Evolutionary conservation across 2,888 invertebrate genomes (phyloP).

Genomic region (Drosophila meridionalis): DNA sequence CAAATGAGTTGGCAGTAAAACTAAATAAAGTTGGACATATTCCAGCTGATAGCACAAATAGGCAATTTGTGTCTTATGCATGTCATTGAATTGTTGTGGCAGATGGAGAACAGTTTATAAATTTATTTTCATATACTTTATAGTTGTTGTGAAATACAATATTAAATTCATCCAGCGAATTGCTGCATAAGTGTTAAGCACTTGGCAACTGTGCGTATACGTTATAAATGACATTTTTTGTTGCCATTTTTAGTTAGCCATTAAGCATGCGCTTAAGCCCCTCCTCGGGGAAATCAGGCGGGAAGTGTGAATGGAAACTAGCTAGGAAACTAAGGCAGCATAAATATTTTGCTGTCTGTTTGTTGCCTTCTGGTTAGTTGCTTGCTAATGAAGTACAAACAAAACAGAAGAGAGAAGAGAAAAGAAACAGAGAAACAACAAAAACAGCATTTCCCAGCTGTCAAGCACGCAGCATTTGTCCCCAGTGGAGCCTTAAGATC

Average conservation of each 20-base stretch:
- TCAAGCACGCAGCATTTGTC: constrained; percentile 18
- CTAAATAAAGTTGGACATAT: constrained; percentile 48
- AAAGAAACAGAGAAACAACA: constrained; percentile 17
- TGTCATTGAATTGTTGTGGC: constrained; percentile 11
- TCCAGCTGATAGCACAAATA: constrained; percentile 56
- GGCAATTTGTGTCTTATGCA: constrained; percentile 23
- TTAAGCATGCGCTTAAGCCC: constrained; percentile 28
- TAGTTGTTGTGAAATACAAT: neutral
- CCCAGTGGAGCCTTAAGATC: constrained; percentile 58
- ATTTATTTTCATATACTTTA: neutral
- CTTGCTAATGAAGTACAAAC: constrained; percentile 47
- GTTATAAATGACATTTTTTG: constrained; percentile 23
- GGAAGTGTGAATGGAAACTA: constrained; percentile 55
- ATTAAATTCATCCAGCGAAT: constrained; percentile 5
- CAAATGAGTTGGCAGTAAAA: constrained; percentile 61
- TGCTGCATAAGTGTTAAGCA: constrained; percentile 7
- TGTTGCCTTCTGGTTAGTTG: constrained; percentile 29
- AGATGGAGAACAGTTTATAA: constrained; percentile 54
- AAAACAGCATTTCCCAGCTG: constrained; percentile 36
- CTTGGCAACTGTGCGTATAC: constrained; percentile 26
- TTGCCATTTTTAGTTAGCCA: constrained; percentile 25
- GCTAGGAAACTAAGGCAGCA: constrained; percentile 7
- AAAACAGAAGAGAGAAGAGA: neutral
- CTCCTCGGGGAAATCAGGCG: constrained; percentile 70
- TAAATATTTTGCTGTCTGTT: constrained; percentile 8